Conservation (phyloP, 2,113 vertebrate species). For the Sprattus sprattus region DNA sequence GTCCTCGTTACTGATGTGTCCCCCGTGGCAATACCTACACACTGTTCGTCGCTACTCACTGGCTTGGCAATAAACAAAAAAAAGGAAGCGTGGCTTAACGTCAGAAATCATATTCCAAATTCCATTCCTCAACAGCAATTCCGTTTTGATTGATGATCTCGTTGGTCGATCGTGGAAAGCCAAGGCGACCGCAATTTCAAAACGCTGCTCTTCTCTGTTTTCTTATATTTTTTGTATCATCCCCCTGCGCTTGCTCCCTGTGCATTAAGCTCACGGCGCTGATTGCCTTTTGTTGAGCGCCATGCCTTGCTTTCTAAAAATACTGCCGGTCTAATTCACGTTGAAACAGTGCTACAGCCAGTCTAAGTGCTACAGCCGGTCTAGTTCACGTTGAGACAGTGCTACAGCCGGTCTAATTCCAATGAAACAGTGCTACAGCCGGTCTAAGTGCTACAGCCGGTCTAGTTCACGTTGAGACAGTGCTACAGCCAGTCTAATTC, state of each 20-base stretch:
- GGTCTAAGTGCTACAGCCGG: too few species aligned
- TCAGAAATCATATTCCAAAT: conserved; percentile 2
- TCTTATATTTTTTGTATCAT: background rate
- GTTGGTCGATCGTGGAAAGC: background rate
- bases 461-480: conserved; percentile 59
- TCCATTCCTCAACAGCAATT: conserved; percentile 10
- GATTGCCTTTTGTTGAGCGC: conserved; percentile 33
- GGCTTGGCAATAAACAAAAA: conserved; percentile 6
- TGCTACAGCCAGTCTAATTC: conserved; percentile 61
- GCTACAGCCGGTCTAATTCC: conserved; percentile 61
- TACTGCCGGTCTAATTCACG: conserved; percentile 60
- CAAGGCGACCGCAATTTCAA: conserved; percentile 13
- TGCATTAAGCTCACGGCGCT: conserved; percentile 31
- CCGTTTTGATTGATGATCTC: conserved; percentile 11
- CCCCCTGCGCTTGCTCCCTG: background rate
- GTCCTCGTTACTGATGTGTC: background rate
- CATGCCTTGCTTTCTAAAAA: conserved; percentile 42
- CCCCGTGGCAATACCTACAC: background rate
- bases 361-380: conserved; percentile 51
- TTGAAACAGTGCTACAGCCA: conserved; percentile 41
- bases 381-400: conserved; percentile 59
- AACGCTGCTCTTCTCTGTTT: background rate
- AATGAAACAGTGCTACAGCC: conserved; percentile 39
- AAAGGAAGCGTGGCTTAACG: conserved; percentile 33
- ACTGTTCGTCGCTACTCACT: background rate